Base-by-base conservation (phyloP, 2,797 vertebrate species). In the Thalassophryne amazonica region DNA sequence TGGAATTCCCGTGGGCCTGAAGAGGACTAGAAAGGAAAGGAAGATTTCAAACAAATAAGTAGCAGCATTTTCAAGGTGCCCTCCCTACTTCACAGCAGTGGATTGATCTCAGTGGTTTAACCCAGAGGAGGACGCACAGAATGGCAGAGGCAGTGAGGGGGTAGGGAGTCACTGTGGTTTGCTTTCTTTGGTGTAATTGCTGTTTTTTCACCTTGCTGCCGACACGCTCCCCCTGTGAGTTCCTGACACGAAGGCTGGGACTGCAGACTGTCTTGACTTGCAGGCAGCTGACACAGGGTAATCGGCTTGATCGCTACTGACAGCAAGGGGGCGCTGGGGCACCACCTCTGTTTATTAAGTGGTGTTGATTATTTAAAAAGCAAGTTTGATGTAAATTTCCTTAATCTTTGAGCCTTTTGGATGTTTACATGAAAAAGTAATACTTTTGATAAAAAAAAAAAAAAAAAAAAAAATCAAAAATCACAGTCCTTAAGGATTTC, bases 1-100 rank as follows among this genome's bases (percentile, higher is more conserved):
- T 4, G 18, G 62, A 77, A 76, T 85, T 84, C 76, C 82, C 61
- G 29, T 64, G 60, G 74, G 71, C 65, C 60, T 62, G 64, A 71
- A 74, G 67, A 76, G 62, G 50, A 85, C 70, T 71, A 79, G 49
- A 84, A 86, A 86, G 74, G 63, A 66, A 79, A 73, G 42, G 62
- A 76, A 81, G 51, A 65, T 85, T 88, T 88, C 84, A 87, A 87
- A 85, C 83, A 83, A 86, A 87, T 81, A 88, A 85, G 88, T 81
- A 77, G 61, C 50, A 52, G 70, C 54, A 25, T 79, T 83, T 85
- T 84, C 81, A 88, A 88, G 86, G 86, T 88, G 86, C 81, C 86
- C 76, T 87, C 71, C 51, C 34, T 33, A 85, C 85, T 86, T 87
- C 82, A 87, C 51, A 88, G 76, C 65, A 61, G 69, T 29, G 66